Evolutionary conservation across 2,797 vertebrate genomes (phyloP).

Genomic region (Schizopygopsis malacanthus): DNA sequence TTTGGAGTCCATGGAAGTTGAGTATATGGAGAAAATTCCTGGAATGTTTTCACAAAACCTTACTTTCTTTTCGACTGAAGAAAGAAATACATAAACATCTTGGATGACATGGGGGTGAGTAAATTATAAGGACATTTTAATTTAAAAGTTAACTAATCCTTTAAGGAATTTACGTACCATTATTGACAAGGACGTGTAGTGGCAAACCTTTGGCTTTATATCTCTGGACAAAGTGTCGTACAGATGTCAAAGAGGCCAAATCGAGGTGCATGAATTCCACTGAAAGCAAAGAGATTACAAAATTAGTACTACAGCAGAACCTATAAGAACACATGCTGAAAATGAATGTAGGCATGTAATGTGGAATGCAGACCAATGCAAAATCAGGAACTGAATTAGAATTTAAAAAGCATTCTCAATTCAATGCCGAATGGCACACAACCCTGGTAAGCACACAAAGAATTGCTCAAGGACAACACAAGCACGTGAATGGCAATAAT

Average conservation of each 20-base stretch:
- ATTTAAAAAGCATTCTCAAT: background rate
- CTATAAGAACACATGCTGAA: background rate
- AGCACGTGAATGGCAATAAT: background rate
- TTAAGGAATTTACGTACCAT: constrained; percentile 78
- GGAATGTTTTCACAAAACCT: too few species aligned
- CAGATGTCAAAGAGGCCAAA: constrained; percentile 87
- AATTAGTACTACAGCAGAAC: constrained; percentile 29
- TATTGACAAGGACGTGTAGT: constrained; percentile 90
- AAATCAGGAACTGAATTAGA: background rate
- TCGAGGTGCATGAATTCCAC: constrained; percentile 88
- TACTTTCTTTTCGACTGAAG: too few species aligned
- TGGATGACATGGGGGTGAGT: too few species aligned
- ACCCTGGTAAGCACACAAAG: background rate
- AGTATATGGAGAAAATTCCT: too few species aligned
- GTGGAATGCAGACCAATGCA: background rate
- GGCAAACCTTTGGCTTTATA: constrained; percentile 81
- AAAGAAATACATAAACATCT: too few species aligned
- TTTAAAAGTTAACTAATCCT: too few species aligned
- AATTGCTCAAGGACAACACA: constrained; percentile 1
- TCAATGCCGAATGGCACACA: background rate
- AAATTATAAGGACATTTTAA: too few species aligned
- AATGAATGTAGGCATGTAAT: background rate
- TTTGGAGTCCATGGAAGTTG: too few species aligned
- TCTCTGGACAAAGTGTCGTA: constrained; percentile 80
- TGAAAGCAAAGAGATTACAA: constrained; percentile 65